Conservation (phyloP, 2,113 vertebrate species). For the Pontoporia blainvillei region DNA sequence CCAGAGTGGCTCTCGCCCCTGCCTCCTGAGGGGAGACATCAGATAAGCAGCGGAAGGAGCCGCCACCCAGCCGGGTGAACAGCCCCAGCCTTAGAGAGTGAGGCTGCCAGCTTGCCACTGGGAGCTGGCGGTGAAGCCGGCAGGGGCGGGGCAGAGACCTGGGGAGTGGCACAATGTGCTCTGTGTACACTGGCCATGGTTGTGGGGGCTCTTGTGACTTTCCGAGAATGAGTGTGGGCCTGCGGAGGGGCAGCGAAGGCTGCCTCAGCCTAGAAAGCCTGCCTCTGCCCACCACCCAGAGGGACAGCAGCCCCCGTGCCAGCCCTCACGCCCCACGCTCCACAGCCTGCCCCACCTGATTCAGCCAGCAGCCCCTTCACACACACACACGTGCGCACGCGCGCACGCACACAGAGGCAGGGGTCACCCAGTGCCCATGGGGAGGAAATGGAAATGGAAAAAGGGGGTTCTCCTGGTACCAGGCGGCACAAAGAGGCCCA, state of each 20-base stretch:
- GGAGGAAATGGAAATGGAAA: background rate
- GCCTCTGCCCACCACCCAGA: background rate
- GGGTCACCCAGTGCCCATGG: background rate
- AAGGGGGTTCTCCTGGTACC: background rate
- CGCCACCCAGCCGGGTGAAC: background rate
- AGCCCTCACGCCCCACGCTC: background rate
- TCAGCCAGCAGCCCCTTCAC: background rate
- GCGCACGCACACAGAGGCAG: background rate
- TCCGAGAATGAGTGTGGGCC: background rate
- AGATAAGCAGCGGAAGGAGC: background rate
- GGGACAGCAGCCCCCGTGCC: background rate
- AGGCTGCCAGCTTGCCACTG: slow-evolving; percentile 3
- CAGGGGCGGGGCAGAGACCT: background rate
- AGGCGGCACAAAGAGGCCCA: background rate
- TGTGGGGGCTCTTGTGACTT: background rate
- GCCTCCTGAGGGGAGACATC: background rate
- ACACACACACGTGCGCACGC: no score
- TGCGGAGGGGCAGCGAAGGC: no score
- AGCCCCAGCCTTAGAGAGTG: background rate
- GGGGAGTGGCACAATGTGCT: background rate
- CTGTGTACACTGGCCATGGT: background rate
- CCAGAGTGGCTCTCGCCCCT: background rate
- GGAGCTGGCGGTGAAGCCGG: background rate
- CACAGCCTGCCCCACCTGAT: background rate
- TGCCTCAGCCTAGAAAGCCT: background rate